Evolutionary conservation across 2,797 vertebrate species (phyloP).

Genomic region (Hapalemur alaotrensis): DNA sequence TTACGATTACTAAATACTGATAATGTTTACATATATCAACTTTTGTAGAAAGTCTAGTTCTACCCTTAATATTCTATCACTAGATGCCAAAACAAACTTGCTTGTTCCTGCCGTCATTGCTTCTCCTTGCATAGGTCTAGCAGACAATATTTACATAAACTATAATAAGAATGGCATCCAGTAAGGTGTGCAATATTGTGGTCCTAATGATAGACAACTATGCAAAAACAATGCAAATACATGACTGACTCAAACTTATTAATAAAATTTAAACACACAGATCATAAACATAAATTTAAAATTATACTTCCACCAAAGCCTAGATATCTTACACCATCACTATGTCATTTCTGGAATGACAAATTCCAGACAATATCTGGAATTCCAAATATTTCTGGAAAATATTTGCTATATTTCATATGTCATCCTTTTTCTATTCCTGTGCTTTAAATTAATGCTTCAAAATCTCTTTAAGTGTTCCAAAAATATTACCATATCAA

Average conservation of each 20-base stretch:
- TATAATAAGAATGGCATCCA: not conserved
- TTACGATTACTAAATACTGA: not conserved
- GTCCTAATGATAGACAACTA: not conserved
- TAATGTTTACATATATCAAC: not conserved
- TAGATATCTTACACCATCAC: not conserved
- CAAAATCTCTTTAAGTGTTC: slow-evolving; percentile 66
- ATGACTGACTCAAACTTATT: not conserved
- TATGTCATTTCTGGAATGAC: slow-evolving; percentile 24
- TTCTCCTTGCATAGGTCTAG: not conserved
- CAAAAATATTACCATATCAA: slow-evolving; percentile 71
- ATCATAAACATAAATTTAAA: not conserved
- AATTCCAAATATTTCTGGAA: too few relatives aligned
- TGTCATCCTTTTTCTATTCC: slow-evolving; percentile 16
- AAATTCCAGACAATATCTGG: too few relatives aligned
- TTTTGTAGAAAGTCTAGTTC: not conserved
- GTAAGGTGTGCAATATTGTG: not conserved
- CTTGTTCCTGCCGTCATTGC: not conserved
- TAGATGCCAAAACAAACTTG: not conserved
- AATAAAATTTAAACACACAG: not conserved
- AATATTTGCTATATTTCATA: slow-evolving; percentile 55
- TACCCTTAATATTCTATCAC: not conserved
- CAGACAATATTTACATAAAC: not conserved
- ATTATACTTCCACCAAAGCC: not conserved
- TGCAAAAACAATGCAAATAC: not conserved
- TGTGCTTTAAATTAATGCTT: slow-evolving; percentile 77